These are phyloP conservation scores for Nyctibius bracteatus DNA, from an alignment of 2,113 vertebrate species.

Conservation along the genomic window DNA sequence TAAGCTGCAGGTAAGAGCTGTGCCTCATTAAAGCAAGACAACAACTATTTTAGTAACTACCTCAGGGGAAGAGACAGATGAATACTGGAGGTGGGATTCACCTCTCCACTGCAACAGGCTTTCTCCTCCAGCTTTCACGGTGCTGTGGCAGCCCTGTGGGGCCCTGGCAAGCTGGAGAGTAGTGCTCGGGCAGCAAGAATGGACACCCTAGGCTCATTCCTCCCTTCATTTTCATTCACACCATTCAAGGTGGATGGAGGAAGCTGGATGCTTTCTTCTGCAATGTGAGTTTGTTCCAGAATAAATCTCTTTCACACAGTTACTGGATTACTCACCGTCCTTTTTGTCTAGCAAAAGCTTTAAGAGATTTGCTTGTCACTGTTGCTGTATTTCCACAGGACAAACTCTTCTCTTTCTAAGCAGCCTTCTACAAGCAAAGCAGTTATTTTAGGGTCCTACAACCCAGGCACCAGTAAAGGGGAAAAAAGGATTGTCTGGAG, in stretches of 20 bases:
- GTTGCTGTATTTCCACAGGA: not conserved
- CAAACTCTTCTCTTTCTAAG: not conserved
- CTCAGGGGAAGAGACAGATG: not conserved
- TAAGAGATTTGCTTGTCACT: not conserved
- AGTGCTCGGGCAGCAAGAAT: not conserved
- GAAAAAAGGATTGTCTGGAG: not conserved
- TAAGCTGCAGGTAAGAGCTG: not conserved
- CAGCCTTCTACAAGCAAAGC: not conserved
- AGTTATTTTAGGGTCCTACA: not conserved
- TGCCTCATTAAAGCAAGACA: not conserved
- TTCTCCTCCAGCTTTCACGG: not conserved
- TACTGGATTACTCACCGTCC: not conserved
- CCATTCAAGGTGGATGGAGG: not conserved
- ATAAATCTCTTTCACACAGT: not conserved
- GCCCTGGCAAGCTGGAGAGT: not conserved
- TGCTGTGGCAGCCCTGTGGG: not conserved
- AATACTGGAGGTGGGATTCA: not conserved
- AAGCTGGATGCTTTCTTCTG: not conserved
- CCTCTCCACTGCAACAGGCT: not conserved
- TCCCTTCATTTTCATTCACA: not conserved
- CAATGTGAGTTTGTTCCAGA: not conserved
- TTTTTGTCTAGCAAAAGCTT: slow-evolving; percentile 16
- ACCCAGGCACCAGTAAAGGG: not conserved
- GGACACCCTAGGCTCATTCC: not conserved
- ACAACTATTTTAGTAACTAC: not conserved